These are phyloP conservation scores for Elephas maximus DNA, from an alignment of 2,113 vertebrate genomes.

Conservation along the genomic window DNA sequence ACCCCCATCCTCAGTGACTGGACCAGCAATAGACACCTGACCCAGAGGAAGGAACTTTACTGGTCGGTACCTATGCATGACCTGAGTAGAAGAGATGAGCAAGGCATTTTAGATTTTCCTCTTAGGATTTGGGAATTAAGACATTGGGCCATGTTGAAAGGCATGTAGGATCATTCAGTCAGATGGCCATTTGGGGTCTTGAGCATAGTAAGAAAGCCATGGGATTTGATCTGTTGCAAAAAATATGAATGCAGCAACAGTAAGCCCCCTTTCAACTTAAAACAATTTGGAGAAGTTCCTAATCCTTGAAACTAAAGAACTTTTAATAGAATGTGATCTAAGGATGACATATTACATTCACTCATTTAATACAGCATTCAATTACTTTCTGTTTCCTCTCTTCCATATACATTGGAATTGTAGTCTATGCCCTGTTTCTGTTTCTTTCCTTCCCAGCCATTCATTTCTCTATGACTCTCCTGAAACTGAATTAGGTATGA, in stretches of 20 bases:
- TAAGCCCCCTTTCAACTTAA: constrained; percentile 16
- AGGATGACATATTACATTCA: constrained; percentile 4
- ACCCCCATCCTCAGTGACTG: not conserved
- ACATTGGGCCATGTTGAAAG: not conserved
- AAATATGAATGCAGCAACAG: not conserved
- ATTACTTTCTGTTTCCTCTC: not conserved
- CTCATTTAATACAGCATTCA: not conserved
- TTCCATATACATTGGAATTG: not conserved
- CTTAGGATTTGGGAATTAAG: not conserved
- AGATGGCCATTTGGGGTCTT: not conserved
- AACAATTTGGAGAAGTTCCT: not conserved
- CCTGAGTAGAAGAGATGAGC: not conserved
- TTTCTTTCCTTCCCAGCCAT: not conserved
- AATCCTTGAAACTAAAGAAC: constrained; percentile 12
- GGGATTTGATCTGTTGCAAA: not conserved
- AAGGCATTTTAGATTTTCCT: constrained; percentile 18
- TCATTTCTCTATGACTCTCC: not conserved
- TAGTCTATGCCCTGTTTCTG: not conserved
- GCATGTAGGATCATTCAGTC: not conserved
- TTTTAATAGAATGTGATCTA: not conserved
- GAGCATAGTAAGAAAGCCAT: not conserved
- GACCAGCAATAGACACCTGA: not conserved
- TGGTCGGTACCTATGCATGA: not conserved
- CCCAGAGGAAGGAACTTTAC: not conserved
- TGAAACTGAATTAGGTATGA: constrained; percentile 4